These are phyloP conservation scores for Phalloptychus januarius DNA, from an alignment of 2,797 vertebrate genomes.

Conservation along the genomic window DNA sequence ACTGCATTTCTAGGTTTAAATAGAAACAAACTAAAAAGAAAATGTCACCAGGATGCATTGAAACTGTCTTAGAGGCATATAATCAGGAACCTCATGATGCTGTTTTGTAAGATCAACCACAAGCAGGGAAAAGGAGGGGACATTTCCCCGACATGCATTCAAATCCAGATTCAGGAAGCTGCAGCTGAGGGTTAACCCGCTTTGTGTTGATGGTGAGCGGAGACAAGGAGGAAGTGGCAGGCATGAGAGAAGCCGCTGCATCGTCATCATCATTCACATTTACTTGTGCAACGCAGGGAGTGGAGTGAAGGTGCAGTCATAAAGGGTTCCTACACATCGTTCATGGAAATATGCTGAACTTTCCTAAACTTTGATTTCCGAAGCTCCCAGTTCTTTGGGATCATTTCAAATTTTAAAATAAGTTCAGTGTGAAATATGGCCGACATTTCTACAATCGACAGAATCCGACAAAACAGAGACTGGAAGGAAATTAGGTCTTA, in stretches of 20 bases:
- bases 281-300: slow-evolving; percentile 32
- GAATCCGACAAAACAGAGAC: neutral
- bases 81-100: neutral
- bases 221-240: slow-evolving; percentile 23
- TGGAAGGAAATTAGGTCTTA: neutral
- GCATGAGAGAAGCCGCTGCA: slow-evolving; percentile 7
- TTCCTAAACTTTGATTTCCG: neutral
- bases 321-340: neutral
- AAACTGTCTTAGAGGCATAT: neutral
- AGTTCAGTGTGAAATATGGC: neutral
- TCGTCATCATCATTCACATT: neutral
- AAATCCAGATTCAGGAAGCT: slow-evolving; percentile 40
- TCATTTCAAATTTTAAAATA: neutral
- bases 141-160: slow-evolving; percentile 34
- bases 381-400: neutral
- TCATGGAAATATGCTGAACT: neutral
- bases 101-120: slow-evolving; percentile 17
- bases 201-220: slow-evolving; percentile 1
- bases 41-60: neutral
- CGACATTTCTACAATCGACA: neutral
- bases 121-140: slow-evolving; percentile 7
- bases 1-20: neutral
- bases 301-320: slow-evolving; percentile 12
- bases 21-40: slow-evolving; percentile 2
- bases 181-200: slow-evolving; percentile 17